Conservation (phyloP, 2,888 invertebrate species). For the Dinocampus coccinellae region DNA sequence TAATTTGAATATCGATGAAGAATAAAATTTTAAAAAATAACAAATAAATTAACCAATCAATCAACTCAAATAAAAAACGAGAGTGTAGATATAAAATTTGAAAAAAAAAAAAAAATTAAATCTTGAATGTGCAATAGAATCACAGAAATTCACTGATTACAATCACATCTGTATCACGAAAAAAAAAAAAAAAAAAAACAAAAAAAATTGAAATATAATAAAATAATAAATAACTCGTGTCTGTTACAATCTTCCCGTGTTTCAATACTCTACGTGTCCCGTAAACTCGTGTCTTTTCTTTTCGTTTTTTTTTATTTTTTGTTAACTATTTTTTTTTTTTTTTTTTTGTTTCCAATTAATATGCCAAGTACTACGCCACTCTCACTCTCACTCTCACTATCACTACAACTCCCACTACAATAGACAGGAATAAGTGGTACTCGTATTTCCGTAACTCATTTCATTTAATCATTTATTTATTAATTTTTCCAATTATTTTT, state of each 20-base stretch:
- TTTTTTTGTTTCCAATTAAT: conserved; percentile 65
- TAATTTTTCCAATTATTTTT: too few relatives aligned
- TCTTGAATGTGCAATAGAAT: background rate
- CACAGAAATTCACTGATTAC: conserved; percentile 14
- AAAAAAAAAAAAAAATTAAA: background rate
- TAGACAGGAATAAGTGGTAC: background rate
- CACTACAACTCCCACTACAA: background rate
- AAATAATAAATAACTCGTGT: background rate
- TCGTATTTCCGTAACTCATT: too few relatives aligned
- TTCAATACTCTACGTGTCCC: too few relatives aligned
- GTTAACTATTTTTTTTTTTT: too few relatives aligned
- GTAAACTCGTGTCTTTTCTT: too few relatives aligned
- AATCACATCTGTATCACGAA: conserved; percentile 20
- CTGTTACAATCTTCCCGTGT: conserved; percentile 41
- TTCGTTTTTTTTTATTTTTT: too few relatives aligned
- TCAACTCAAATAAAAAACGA: background rate
- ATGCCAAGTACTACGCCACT: conserved; percentile 57
- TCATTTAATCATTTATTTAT: too few relatives aligned
- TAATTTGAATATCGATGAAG: too few relatives aligned
- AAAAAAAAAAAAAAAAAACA: too few relatives aligned
- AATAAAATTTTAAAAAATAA: too few relatives aligned
- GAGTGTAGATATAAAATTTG: background rate
- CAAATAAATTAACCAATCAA: too few relatives aligned
- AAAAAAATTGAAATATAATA: too few relatives aligned
- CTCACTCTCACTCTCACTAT: conserved; percentile 35